Conservation (phyloP, 2,888 invertebrate genomes). For the Pocota personata region DNA sequence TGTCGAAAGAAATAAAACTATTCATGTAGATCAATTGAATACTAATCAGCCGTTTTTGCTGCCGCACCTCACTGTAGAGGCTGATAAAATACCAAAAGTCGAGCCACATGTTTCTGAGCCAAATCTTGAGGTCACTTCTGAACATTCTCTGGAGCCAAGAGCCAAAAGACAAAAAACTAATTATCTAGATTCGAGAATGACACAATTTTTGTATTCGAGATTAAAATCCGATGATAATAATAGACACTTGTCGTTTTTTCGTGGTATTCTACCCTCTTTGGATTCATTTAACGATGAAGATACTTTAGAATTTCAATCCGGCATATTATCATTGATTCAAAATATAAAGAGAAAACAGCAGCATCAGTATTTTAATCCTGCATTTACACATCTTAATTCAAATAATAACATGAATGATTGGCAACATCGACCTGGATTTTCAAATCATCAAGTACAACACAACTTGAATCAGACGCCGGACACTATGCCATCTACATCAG, state of each 20-base stretch:
- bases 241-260: not conserved
- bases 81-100: not conserved
- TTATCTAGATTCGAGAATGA: not conserved
- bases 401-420: not conserved
- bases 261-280: not conserved
- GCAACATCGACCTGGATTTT: not conserved
- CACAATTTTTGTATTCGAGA: not conserved
- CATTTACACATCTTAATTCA: not conserved
- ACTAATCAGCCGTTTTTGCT: not conserved
- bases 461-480: not conserved
- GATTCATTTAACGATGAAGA: not conserved
- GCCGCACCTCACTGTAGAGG: not conserved
- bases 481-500: not conserved
- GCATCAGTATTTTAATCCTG: not conserved
- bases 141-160: not conserved
- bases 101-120: not conserved
- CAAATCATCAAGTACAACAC: not conserved
- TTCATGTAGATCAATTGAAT: not conserved
- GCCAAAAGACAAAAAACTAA: not conserved
- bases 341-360: not conserved
- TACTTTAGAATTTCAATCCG: not conserved
- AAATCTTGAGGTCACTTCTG: not conserved
- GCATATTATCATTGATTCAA: not conserved
- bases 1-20: too few species aligned
- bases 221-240: not conserved